Evolutionary conservation across 2,797 vertebrate species (phyloP).

Genomic region (Rhabdophis nuchalis): DNA sequence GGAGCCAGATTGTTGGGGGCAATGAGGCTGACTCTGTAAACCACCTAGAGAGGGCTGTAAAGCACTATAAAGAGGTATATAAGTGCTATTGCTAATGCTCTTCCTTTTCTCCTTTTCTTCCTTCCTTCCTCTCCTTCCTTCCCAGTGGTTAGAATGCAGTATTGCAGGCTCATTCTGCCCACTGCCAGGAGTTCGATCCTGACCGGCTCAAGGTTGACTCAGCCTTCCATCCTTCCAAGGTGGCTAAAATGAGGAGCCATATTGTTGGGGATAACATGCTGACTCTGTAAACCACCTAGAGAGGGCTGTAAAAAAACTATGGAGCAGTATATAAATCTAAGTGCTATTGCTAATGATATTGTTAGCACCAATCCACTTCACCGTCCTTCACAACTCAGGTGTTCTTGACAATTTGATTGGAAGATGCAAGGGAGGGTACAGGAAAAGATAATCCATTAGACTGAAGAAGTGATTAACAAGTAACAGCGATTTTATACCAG

Average conservation of each 20-base stretch:
- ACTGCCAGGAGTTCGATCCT: background rate
- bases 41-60: too few relatives aligned
- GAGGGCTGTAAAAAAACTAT: too few relatives aligned
- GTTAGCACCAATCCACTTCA: background rate
- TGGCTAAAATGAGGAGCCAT: background rate
- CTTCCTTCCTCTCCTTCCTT: too few relatives aligned
- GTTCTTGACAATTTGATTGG: background rate
- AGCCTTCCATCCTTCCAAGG: background rate
- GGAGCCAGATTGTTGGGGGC: too few relatives aligned
- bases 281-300: too few relatives aligned
- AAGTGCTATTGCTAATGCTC: too few relatives aligned
- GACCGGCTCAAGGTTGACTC: background rate
- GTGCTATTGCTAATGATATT: background rate
- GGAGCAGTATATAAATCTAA: background rate
- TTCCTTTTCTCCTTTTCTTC: too few relatives aligned
- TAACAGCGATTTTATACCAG: background rate
- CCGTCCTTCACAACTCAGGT: background rate
- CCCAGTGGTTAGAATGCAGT: too few relatives aligned
- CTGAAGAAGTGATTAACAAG: background rate
- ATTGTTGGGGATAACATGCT: background rate
- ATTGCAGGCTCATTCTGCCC: too few relatives aligned
- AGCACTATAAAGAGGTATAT: too few relatives aligned
- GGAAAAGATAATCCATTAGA: background rate
- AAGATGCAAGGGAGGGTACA: background rate
- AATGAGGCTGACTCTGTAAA: too few relatives aligned